Evolutionary conservation across 2,113 vertebrate genomes (phyloP), one percentile per base, ranked within the genome.

Genomic region (Cairina moschata): DNA sequence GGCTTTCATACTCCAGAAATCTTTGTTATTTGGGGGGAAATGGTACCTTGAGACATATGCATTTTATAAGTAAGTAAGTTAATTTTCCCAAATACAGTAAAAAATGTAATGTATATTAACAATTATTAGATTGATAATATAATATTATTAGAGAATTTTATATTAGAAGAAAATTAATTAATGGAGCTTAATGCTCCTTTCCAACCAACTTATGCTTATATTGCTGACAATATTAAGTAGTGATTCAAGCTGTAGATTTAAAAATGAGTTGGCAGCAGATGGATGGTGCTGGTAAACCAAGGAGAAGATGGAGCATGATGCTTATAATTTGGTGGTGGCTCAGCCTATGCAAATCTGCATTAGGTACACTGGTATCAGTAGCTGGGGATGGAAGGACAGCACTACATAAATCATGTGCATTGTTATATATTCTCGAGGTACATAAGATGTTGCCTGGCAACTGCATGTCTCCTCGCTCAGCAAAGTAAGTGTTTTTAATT

Each of bases 401-500:
- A 32, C 78, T 44, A 36, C n/a, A 72, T 86, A 93, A 96, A 93
- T 94, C 72, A 56, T 23, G 25, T 86, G 66, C 74, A 36, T 38
- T 89, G 83, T 86, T 84, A 26, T 46, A 84, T 73, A 55, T 91
- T 93, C 81, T 93, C 71, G 87, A 76, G 83, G 63, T 87, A 73
- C 21, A 17, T 75, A 48, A 78, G 77, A 69, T 83, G 95, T 96
- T 97, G 96, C 96, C 78, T 96, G 96, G 96, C 96, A 96, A 96
- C 96, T 85, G 84, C 67, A 52, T 82, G 74, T 84, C 75, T 95
- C 71, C 56, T 4, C 5, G 71, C 62, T 92, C 17, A 17, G 74
- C 73, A 84, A 85, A 93, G n/a, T 62, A 86, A 86, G 66, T 87
- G 71, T 2, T 86, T 93, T 94, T 69, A 94, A 92, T 93, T 85